These are phyloP conservation scores for Carassius auratus DNA, from an alignment of 2,113 vertebrate genomes.

Conservation along the genomic window DNA sequence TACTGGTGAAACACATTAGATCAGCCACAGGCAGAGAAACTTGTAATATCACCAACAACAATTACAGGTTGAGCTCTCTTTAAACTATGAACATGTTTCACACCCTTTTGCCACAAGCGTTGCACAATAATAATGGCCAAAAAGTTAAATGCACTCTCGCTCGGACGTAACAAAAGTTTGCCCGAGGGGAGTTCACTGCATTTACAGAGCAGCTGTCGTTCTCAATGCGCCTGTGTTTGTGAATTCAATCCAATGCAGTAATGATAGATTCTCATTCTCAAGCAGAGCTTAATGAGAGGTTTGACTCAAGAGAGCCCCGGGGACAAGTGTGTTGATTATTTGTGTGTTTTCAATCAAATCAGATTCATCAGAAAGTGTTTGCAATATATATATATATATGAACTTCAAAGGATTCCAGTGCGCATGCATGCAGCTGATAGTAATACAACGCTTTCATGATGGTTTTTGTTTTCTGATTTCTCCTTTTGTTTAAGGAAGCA, in stretches of 20 bases:
- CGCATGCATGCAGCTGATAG: constrained; percentile 4
- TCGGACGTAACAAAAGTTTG: no score
- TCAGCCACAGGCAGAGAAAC: not conserved
- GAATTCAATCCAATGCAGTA: not conserved
- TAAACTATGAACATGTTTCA: not conserved
- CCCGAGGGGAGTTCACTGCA: not conserved
- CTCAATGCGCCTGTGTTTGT: not conserved
- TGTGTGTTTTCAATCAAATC: constrained; percentile 3
- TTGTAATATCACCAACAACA: not conserved
- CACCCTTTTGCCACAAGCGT: not conserved
- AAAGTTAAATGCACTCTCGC: not conserved
- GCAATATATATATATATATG: not conserved
- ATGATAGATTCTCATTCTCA: not conserved
- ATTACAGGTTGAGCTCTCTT: not conserved
- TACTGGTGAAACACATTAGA: not conserved
- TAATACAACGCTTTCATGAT: not conserved
- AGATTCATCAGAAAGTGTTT: not conserved
- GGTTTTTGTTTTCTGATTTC: not conserved
- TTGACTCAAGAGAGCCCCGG: not conserved
- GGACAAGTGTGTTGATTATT: not conserved
- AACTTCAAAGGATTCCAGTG: constrained; percentile 8
- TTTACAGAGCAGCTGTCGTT: not conserved
- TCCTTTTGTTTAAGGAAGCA: constrained; percentile 33
- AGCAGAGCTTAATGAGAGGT: not conserved
- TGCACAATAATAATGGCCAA: not conserved